Evolutionary conservation across 2,888 invertebrate genomes (phyloP), one percentile per base, ranked within the genome.

Genomic region (Stenodema calcarata): DNA sequence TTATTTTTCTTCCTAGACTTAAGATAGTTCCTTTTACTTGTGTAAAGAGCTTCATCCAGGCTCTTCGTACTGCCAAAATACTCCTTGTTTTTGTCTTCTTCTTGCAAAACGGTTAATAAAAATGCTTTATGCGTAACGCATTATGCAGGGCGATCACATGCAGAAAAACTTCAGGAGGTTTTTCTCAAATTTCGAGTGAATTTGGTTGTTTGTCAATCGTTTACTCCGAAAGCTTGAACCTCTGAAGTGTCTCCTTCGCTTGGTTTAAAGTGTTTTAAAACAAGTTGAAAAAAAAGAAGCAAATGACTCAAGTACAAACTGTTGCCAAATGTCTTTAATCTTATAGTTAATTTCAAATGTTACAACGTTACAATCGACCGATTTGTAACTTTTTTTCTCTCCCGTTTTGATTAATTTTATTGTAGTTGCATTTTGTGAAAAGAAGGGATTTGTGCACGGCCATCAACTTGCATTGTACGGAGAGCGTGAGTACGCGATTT

Each of bases 41-140:
- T 82, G 11, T 82, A 82, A 70, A 80, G 62, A 82, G 82, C 82
- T 82, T 82, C 69, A 82, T 82, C 69, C 70, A 35, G 42, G 82
- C 35, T 44, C 54, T 62, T 62, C 70, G n/a, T 82, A 69, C 82
- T 82, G 82, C 82, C 82, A 82, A 82, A 82, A 82, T 82, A 82
- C 70, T 80, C 80, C 62, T 80, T 16, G 14, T 44, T 28, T 75
- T 27, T 54, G 23, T 62, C 69, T n/a, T n/a, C 44, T 44, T 50
- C n/a, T 23, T 50, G 79, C 14, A 76, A 76, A 14, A n/a, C n/a
- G n/a, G n/a, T n/a, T n/a, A n/a, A n/a, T n/a, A n/a, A n/a, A n/a
- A n/a, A n/a, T n/a, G 42, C 42, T 6, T 42, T 9, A 42, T 42
- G 42, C 11, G 42, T 11, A 42, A 9, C 42, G 18, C 7, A 54